Evolutionary conservation across 2,797 vertebrate species (phyloP).

Genomic region (Syngnathus rostellatus): DNA sequence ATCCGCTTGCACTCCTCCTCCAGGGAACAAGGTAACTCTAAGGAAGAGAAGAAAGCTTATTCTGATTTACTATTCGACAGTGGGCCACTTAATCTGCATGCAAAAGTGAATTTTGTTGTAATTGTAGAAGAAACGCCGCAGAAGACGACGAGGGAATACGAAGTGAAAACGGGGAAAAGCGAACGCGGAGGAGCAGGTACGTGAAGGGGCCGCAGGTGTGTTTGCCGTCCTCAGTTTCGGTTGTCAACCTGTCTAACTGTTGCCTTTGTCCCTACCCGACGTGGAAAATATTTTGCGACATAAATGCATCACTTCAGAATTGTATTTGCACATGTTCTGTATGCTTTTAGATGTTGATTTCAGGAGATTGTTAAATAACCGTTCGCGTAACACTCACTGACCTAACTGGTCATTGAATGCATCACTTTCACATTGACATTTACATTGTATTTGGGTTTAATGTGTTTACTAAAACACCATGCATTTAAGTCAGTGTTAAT

Average conservation of each 20-base stretch:
- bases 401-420: background rate
- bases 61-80: background rate
- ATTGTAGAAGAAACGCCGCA: background rate
- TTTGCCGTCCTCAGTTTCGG: conserved; percentile 58
- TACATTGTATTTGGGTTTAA: background rate
- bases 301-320: background rate
- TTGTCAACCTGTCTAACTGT: conserved; percentile 22
- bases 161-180: background rate
- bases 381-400: background rate
- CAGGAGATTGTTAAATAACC: background rate
- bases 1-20: conserved; percentile 27
- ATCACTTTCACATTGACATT: background rate
- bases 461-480: background rate
- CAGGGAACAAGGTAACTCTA: conserved; percentile 36
- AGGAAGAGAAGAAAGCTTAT: conserved; percentile 31
- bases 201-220: conserved; percentile 54
- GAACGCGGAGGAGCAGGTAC: conserved; percentile 44
- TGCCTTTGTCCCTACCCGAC: background rate
- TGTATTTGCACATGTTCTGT: background rate
- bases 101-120: conserved; percentile 1
- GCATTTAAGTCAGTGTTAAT: background rate
- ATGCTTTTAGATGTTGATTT: background rate
- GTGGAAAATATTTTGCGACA: background rate
- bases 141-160: conserved; percentile 3
- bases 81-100: background rate